Evolutionary conservation across 2,888 invertebrate species (phyloP), one percentile per base, ranked within the genome.

Genomic region (Morpho deidamia): DNA sequence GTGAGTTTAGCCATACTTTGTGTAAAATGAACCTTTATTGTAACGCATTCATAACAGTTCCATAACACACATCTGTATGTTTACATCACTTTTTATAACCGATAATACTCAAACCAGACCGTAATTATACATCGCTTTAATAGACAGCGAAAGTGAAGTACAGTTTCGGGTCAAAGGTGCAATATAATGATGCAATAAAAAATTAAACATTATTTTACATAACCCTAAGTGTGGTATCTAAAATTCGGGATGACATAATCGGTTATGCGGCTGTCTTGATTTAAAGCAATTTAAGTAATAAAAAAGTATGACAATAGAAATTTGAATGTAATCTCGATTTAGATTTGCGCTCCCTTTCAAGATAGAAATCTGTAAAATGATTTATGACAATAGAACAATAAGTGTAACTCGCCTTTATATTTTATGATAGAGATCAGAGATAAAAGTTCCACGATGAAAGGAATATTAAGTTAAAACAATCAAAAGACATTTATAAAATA

Each of bases 91-190:
- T n/a, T n/a, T n/a, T n/a, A n/a, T n/a, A n/a, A n/a, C n/a, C n/a
- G n/a, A 23, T 23, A 23, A 23, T 23, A 23, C 5, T 23, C 23
- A 23, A 23, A 23, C 5, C 23, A 3, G 23, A 23, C 23, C 23
- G 23, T 49, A 47, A 51, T 54, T 46, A 54, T 47, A 47, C 47
- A 44, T 48, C 52, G 51, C 53, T 50, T 55, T 46, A 53, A 33
- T 45, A 52, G 51, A 53, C 44, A 53, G 58, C 51, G 60, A 60
- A 60, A 60, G 60, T 56, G 50, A 35, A 44, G 48, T 51, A 37
- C 42, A 40, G 40, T 43, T 12, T 8, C 46, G 23, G 55, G 55
- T 58, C 55, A 60, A 53, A 60, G 58, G 60, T 46, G 12, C 42
- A 8, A 11, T 11, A 7, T 46, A 44, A 34, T 34, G 11, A 32